Base-by-base conservation (phyloP, 1,140 invertebrate genomes). In the Aphelenchoides fujianensis region DNA sequence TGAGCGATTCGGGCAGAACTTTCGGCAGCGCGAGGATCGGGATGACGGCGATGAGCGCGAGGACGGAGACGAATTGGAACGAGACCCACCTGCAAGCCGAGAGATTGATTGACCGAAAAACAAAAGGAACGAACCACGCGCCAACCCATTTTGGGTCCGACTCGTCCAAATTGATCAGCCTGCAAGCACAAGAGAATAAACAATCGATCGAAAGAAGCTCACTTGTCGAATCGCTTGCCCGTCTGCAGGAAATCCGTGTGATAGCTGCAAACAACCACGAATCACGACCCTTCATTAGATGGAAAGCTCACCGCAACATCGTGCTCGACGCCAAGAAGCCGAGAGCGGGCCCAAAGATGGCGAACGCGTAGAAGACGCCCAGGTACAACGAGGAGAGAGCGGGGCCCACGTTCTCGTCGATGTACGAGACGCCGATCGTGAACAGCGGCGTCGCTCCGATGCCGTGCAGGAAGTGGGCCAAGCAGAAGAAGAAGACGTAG, bases 391-490 rank as follows among this genome's bases (percentile, higher is more conserved):
- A 84, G 2, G 81, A 84, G 32, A 82, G 72, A 7, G 72, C 69
- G 9, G 82, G 80, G 36, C 82, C 82, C 9, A 83, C 82, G 73
- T 84, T 84, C 70, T 84, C 82, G 57, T 84, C 82, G 37, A 84
- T 84, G 41, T 85, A 84, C 0, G 77, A 79, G 16, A 84, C 84
- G 48, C 83, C 82, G 41, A 84, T 83, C 16, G 82, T 84, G 57
- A 84, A 85, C 3, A 84, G 72, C 2, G 82, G 82, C 30, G 83
- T 85, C 1, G 84, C 82, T 23, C 82, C 82, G 31, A 84, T 79
- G n/a, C 82, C 82, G 54, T 84, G 83, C 16, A 84, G 69, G 59
- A 84, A 85, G 67, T 84, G 83, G 28, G 83, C 82, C 54, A 84
- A 71, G 61, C 82, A 84, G 41, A 84, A 84, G 2, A 84, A 70